These are phyloP conservation scores for Aurelia sp. DNA, from an alignment of 30 jellyfish, hydroid and myxozoan species.

Conservation along the genomic window DNA sequence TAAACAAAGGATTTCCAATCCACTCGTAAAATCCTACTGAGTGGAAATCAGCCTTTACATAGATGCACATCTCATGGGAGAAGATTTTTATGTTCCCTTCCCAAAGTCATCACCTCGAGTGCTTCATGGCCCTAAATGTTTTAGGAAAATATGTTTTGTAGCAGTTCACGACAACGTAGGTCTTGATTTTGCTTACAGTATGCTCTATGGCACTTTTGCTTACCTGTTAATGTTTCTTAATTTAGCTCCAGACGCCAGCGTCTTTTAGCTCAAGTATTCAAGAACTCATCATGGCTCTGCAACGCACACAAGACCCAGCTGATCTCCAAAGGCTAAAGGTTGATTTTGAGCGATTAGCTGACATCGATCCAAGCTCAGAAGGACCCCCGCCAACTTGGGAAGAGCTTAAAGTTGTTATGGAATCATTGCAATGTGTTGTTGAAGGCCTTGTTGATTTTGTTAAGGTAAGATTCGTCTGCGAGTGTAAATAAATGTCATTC, in stretches of 20 bases:
- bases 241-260: constrained; percentile 97
- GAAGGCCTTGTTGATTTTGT: constrained; percentile 91
- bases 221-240: not conserved
- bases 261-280: constrained; percentile 98
- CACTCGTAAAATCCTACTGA: too few species aligned
- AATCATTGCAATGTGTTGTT: constrained; percentile 72
- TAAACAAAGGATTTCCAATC: too few species aligned
- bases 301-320: constrained; percentile 96
- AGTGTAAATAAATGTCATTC: too few species aligned
- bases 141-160: too few species aligned
- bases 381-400: constrained; percentile 95
- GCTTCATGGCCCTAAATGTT: too few species aligned
- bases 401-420: constrained; percentile 72
- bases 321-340: constrained; percentile 80
- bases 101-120: too few species aligned
- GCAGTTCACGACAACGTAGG: too few species aligned
- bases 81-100: too few species aligned
- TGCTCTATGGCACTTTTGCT: too few species aligned
- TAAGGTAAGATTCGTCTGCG: constrained; percentile 43
- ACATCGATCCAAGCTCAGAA: constrained; percentile 98
- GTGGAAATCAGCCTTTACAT: too few species aligned
- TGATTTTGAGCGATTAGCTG: constrained; percentile 85
- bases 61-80: too few species aligned
- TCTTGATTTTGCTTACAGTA: too few species aligned
- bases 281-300: constrained; percentile 95